phyloP scores from a whole-genome alignment of 2,888 invertebrate genomes.

The Synergus japonicus region DNA sequence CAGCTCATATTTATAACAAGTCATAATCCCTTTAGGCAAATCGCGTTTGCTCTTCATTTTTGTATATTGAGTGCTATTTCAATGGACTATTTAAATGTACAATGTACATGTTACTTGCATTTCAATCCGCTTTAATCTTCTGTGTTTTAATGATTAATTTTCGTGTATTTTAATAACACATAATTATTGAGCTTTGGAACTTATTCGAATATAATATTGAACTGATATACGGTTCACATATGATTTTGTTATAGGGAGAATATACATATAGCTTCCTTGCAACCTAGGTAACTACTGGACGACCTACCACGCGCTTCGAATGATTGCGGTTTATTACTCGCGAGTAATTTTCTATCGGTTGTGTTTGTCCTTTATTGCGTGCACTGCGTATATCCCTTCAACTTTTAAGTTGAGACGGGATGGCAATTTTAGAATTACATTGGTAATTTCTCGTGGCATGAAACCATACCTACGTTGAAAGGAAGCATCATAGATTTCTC shows the following conservation, averaged over 20 bases:
- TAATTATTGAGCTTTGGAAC: conserved; percentile 27
- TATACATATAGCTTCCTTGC: background rate
- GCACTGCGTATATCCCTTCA: conserved; percentile 13
- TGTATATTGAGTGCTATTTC: background rate
- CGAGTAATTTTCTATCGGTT: conserved; percentile 39
- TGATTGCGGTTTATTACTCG: conserved; percentile 39
- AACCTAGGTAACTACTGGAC: background rate
- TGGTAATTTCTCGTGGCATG: conserved; percentile 15
- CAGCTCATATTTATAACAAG: conserved; percentile 18
- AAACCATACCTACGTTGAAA: background rate
- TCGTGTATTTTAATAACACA: background rate
- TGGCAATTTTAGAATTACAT: conserved; percentile 33
- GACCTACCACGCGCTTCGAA: conserved; percentile 28
- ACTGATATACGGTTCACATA: conserved; percentile 8
- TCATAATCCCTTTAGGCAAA: conserved; percentile 12
- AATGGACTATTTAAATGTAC: background rate
- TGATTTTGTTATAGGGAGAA: background rate
- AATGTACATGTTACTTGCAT: background rate
- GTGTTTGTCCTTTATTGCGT: conserved; percentile 30
- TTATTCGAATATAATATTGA: conserved; percentile 24
- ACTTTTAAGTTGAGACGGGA: background rate
- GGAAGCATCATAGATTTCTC: background rate
- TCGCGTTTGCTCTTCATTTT: background rate
- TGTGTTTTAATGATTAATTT: conserved; percentile 4
- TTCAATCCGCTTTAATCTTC: conserved; percentile 19